Percentiles rank a stretch among this genome's conserved stretches.
phyloP scores from a whole-genome alignment of 2,797 vertebrate species.

The Passerculus sandwichensis region DNA sequence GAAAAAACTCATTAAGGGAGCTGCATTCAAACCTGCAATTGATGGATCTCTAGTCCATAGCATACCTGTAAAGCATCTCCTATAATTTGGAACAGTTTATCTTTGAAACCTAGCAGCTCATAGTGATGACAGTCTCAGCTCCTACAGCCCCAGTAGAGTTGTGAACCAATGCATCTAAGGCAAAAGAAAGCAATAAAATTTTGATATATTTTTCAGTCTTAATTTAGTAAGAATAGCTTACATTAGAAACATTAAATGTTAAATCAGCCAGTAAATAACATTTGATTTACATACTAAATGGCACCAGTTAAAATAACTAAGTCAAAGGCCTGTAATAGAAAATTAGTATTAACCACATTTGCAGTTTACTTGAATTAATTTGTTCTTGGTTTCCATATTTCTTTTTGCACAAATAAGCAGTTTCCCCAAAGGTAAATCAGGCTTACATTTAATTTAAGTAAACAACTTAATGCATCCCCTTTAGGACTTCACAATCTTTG shows the following conservation, averaged over 20 bases:
- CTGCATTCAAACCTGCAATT: background rate
- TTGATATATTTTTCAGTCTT: background rate
- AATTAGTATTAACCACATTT: background rate
- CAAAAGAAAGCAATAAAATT: background rate
- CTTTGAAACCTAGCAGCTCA: background rate
- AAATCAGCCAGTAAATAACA: slow-evolving; percentile 4
- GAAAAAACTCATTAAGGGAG: background rate
- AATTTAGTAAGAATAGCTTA: background rate
- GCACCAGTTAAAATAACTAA: background rate
- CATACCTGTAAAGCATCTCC: background rate
- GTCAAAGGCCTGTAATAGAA: background rate
- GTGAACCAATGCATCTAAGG: background rate
- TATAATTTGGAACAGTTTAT: background rate
- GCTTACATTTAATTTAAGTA: slow-evolving; percentile 9
- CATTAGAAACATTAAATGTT: background rate
- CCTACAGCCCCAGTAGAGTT: background rate
- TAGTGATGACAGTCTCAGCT: background rate
- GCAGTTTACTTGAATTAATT: slow-evolving; percentile 12
- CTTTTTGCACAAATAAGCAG: background rate
- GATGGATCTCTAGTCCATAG: background rate
- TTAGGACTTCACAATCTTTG: background rate
- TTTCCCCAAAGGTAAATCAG: slow-evolving; percentile 32
- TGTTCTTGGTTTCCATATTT: background rate
- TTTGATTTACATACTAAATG: background rate
- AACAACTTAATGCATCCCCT: background rate